Evolutionary conservation across 30 jellyfish, hydroid and myxozoan genomes (phyloP), one percentile per base, ranked within the genome.

Genomic region (Morbakka virulenta): DNA sequence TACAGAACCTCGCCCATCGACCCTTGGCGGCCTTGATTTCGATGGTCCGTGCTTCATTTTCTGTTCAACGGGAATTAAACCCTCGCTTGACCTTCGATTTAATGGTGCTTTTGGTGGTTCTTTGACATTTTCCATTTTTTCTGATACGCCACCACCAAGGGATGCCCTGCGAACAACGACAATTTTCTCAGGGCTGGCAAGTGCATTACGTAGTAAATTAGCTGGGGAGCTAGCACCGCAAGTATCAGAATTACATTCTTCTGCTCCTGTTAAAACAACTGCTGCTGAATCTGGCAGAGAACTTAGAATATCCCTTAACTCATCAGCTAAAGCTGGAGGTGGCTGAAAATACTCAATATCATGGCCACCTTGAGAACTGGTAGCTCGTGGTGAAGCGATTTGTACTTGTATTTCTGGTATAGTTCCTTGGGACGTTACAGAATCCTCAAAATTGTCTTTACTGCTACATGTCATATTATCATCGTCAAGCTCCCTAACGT

Each of bases 401-500:
- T 83, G 94, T 0, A 83, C 94, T 32, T 72, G 73, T 41, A 83
- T 83, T 80, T 83, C 94, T 1, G 94, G 94, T 1, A 83, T 83
- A 31, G 85, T 73, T 17, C 74, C 94, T 32, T 76, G 28, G 27
- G 67, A 70, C 64, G 68, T 6, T 31, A 28, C 47, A 0, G 73
- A 84, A 32, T 83, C 94, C 23, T 81, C 62, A 26, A 30, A 14
- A 1, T 24, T 20, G 34, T 26, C 72, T 23, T 83, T 77, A 22
- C 25, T 65, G 4, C 24, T 48, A 3, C 36, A 24, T 11, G 82
- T 17, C 27, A 20, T 34, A 28, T 32, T 63, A 4, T 82, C 94
- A 35, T 69, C 83, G 17, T 25, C 2, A 11, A 50, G 14, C 24
- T 71, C 94, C 26, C 86, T 67, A 50, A 76, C 33, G 28, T 84